Evolutionary conservation across 2,888 invertebrate species (phyloP).

Genomic region (Habroteleia sp.): DNA sequence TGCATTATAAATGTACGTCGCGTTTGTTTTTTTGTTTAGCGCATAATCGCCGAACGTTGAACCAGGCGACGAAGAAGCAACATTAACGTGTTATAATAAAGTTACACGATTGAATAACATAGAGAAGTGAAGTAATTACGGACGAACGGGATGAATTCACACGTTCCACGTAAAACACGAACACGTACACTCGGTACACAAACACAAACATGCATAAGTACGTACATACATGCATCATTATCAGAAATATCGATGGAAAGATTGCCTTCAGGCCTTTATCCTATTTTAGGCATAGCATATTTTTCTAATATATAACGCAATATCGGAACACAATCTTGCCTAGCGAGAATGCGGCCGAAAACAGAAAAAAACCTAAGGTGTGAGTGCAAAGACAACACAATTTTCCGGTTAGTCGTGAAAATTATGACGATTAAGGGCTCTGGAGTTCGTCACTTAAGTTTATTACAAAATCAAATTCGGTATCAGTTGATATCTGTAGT

Average conservation of each 20-base stretch:
- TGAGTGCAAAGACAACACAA: slow-evolving; percentile 46
- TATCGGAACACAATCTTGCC: slow-evolving; percentile 77
- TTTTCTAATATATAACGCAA: slow-evolving; percentile 80
- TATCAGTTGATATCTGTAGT: too few relatives aligned
- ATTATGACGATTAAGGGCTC: slow-evolving; percentile 21
- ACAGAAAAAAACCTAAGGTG: slow-evolving; percentile 66
- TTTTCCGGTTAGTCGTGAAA: slow-evolving; percentile 20
- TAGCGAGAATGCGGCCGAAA: slow-evolving; percentile 70
- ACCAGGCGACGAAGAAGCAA: slow-evolving; percentile 26
- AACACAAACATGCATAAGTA: slow-evolving; percentile 9
- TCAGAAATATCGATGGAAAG: slow-evolving; percentile 76
- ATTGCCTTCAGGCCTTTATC: slow-evolving; percentile 80
- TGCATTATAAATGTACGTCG: slow-evolving; percentile 48
- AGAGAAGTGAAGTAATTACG: slow-evolving; percentile 21
- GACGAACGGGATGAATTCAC: slow-evolving; percentile 24
- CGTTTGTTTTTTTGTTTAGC: slow-evolving; percentile 46
- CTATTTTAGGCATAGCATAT: slow-evolving; percentile 81
- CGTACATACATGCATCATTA: slow-evolving; percentile 65
- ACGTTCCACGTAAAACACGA: slow-evolving; percentile 15
- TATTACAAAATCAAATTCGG: too few relatives aligned
- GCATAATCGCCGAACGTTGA: slow-evolving; percentile 39
- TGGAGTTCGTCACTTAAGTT: too few relatives aligned
- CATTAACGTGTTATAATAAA: slow-evolving; percentile 28
- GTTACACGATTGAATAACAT: slow-evolving; percentile 21
- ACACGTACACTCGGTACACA: slow-evolving; percentile 7